Percentiles rank a stretch among this genome's conserved stretches.
Conservation (phyloP, 1,140 invertebrate species). For the Achroia grisella region DNA sequence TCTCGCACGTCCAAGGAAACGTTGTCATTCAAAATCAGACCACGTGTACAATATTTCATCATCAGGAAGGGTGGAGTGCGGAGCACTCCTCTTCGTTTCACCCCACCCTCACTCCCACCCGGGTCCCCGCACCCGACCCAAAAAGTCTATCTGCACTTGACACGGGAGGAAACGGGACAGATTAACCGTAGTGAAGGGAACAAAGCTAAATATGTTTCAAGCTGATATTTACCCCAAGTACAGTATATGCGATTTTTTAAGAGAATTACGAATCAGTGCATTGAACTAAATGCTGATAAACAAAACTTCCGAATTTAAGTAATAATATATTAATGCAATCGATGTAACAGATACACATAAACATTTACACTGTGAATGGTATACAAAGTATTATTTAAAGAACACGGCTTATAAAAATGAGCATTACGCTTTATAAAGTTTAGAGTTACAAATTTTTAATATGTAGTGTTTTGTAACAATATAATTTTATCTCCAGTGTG, state of each 20-base stretch:
- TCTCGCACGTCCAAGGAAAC: conserved; percentile 60
- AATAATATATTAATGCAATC: too few relatives aligned
- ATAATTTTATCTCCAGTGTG: too few relatives aligned
- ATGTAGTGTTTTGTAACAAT: too few relatives aligned
- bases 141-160: conserved; percentile 72
- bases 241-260: conserved; percentile 36
- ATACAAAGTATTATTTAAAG: too few relatives aligned
- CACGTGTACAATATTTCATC: conserved; percentile 80
- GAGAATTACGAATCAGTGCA: conserved; percentile 1
- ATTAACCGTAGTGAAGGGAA: conserved; percentile 71
- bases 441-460: too few relatives aligned
- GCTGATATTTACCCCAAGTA: conserved; percentile 58
- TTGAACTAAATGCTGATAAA: too few relatives aligned
- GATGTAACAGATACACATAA: too few relatives aligned
- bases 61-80: conserved; percentile 62
- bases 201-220: conserved; percentile 72
- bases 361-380: too few relatives aligned
- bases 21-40: conserved; percentile 79
- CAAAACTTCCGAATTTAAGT: too few relatives aligned
- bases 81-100: conserved; percentile 13
- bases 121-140: conserved; percentile 43
- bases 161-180: conserved; percentile 69
- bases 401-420: too few relatives aligned
- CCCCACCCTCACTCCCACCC: conserved; percentile 9
- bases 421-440: too few relatives aligned